Conservation (phyloP, 2,888 invertebrate species). For the Isotomurus palustris region DNA sequence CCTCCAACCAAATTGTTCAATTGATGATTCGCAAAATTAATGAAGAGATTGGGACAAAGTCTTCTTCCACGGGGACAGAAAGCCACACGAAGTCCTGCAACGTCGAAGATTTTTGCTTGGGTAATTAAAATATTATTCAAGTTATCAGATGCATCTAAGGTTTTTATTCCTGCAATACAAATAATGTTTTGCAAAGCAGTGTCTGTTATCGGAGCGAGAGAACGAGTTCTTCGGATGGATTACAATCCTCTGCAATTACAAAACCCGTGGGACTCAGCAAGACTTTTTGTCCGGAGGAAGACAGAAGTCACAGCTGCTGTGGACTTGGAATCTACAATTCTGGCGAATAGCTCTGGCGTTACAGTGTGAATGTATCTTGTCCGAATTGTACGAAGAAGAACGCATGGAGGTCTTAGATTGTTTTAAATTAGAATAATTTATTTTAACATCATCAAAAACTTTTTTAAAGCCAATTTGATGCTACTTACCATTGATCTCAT, state of each 20-base stretch:
- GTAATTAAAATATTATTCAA: constrained; percentile 52
- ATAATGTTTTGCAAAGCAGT: constrained; percentile 66
- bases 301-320: constrained; percentile 43
- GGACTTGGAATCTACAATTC: constrained; percentile 20
- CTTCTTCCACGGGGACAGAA: constrained; percentile 53
- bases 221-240: constrained; percentile 88
- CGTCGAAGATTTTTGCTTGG: constrained; percentile 44
- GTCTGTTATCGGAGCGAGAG: constrained; percentile 90
- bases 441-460: too few species aligned
- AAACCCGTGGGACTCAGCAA: constrained; percentile 92
- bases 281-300: constrained; percentile 67
- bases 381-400: too few species aligned
- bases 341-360: too few species aligned
- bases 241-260: constrained; percentile 88
- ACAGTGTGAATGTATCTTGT: too few species aligned
- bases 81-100: neutral
- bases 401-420: too few species aligned
- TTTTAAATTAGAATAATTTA: too few species aligned
- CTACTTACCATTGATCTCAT: too few species aligned
- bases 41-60: constrained; percentile 82
- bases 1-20: constrained; percentile 91
- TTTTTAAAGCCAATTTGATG: too few species aligned
- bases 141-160: too few species aligned
- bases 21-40: constrained; percentile 93
- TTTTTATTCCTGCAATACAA: too few species aligned